These are phyloP conservation scores for Atethmia centrago DNA, from an alignment of 2,888 invertebrate species.

Conservation along the genomic window DNA sequence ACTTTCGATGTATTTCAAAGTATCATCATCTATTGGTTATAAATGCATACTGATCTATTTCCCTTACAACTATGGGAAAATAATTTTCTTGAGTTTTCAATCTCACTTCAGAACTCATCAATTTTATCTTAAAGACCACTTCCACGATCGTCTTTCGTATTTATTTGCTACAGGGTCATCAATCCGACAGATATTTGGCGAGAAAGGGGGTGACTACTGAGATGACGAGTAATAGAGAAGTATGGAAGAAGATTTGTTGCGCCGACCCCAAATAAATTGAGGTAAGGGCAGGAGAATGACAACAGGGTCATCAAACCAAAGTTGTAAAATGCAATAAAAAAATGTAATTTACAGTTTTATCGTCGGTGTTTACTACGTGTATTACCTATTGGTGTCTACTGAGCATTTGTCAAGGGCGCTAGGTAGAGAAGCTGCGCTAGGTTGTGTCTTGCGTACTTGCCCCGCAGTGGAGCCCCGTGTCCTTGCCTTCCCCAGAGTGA, in stretches of 20 bases:
- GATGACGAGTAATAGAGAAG: neutral
- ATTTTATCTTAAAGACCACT: neutral
- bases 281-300: neutral
- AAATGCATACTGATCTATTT: slow-evolving; percentile 26
- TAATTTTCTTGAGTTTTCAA: slow-evolving; percentile 21
- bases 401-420: slow-evolving; percentile 74
- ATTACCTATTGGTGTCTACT: slow-evolving; percentile 38
- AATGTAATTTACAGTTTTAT: neutral
- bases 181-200: neutral
- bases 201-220: neutral
- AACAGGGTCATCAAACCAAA: neutral
- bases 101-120: neutral
- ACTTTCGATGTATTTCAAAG: slow-evolving; percentile 3
- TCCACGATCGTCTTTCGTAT: neutral
- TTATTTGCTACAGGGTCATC: neutral
- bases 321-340: neutral
- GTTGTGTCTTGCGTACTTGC: slow-evolving; percentile 84
- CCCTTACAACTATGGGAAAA: slow-evolving; percentile 12
- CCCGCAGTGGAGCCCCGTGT: slow-evolving; percentile 90
- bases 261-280: neutral
- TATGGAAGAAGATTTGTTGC: neutral
- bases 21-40: neutral
- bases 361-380: slow-evolving; percentile 3
- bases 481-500: slow-evolving; percentile 95
- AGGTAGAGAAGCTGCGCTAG: slow-evolving; percentile 83